A percentile compares a stretch with the other conserved stretches of the same genome.
Evolutionary conservation across 1,140 invertebrate species (phyloP).

Genomic region (Ylistrum balloti): DNA sequence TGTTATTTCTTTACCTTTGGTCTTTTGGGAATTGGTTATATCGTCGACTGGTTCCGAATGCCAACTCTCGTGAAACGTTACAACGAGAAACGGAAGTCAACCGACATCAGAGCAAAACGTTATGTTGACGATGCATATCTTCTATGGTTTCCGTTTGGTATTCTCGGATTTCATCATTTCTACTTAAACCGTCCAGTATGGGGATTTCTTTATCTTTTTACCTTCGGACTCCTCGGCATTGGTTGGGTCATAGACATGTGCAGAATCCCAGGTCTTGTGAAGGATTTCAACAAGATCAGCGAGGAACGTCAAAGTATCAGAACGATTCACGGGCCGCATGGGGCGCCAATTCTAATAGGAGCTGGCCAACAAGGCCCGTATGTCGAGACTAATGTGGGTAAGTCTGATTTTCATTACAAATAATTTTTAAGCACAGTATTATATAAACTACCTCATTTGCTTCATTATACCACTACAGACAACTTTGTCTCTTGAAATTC

Average conservation of each 20-base stretch:
- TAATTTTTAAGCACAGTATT: too few relatives aligned
- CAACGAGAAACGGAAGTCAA: conserved; percentile 58
- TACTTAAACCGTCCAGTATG: conserved; percentile 69
- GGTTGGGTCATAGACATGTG: conserved; percentile 74
- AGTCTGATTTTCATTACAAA: too few relatives aligned
- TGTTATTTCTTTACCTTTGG: conserved; percentile 74
- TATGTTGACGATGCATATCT: conserved; percentile 58
- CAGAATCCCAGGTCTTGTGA: conserved; percentile 53
- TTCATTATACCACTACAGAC: too few relatives aligned
- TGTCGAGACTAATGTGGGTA: neutral
- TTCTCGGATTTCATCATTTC: conserved; percentile 69
- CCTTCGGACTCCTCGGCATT: conserved; percentile 72
- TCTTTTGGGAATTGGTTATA: conserved; percentile 72
- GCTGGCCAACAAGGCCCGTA: conserved; percentile 12
- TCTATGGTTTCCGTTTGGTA: conserved; percentile 58
- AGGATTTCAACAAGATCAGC: conserved; percentile 46
- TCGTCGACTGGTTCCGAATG: conserved; percentile 72
- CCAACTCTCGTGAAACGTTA: conserved; percentile 69
- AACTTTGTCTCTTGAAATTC: too few relatives aligned
- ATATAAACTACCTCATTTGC: too few relatives aligned
- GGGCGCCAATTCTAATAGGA: neutral
- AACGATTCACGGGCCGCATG: neutral
- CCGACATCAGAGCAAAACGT: neutral
- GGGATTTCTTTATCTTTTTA: conserved; percentile 75
- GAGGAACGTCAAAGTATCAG: neutral